Evolutionary conservation across 2,888 invertebrate genomes (phyloP).

Genomic region (Plebejus argus): DNA sequence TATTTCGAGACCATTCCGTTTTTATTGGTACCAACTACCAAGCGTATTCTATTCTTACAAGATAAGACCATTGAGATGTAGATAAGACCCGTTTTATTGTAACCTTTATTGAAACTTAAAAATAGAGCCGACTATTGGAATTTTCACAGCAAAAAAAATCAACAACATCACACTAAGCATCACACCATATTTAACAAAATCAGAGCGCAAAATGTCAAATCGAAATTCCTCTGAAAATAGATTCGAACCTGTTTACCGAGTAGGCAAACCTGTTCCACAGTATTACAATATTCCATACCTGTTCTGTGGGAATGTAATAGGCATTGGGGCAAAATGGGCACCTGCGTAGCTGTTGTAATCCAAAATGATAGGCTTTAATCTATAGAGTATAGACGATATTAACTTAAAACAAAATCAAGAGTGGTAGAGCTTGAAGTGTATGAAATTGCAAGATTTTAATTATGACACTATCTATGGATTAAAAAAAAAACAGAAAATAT

Average conservation of each 20-base stretch:
- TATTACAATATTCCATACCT: too few species aligned
- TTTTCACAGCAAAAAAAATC: not conserved
- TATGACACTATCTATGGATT: not conserved
- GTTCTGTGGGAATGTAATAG: slow-evolving; percentile 15
- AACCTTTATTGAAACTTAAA: too few species aligned
- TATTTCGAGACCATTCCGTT: not conserved
- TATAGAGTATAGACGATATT: not conserved
- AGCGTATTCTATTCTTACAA: not conserved
- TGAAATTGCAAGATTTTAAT: not conserved
- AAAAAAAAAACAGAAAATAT: not conserved
- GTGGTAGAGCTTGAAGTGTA: not conserved
- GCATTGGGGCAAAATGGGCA: not conserved
- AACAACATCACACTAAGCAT: not conserved
- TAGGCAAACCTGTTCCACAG: slow-evolving; percentile 16
- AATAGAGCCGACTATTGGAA: not conserved
- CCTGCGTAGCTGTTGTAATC: not conserved
- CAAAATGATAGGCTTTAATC: not conserved
- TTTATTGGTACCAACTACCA: not conserved
- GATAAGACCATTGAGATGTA: too few species aligned
- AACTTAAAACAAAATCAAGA: not conserved
- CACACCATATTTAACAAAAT: not conserved
- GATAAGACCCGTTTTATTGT: not conserved
- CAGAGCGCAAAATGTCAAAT: slow-evolving; percentile 11
- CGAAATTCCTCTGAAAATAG: slow-evolving; percentile 1
- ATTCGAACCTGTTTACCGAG: not conserved